Conservation (phyloP, 1,140 invertebrate genomes). For the Periplaneta americana region DNA sequence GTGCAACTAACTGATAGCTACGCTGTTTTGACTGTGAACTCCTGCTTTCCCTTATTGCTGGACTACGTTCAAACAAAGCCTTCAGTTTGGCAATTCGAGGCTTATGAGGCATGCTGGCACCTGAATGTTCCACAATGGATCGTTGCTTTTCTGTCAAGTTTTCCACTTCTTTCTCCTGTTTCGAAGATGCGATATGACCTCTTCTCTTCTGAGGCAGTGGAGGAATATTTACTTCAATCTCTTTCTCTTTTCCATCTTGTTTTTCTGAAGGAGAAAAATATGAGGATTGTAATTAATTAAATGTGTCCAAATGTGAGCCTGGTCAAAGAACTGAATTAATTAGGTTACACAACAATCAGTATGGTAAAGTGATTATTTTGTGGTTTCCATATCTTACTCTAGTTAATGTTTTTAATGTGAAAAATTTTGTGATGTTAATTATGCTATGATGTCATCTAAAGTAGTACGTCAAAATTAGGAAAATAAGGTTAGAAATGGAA, state of each 20-base stretch:
- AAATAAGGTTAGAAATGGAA: no score
- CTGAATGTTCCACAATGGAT: slow-evolving; percentile 15
- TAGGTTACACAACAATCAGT: no score
- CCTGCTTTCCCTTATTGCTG: slow-evolving; percentile 13
- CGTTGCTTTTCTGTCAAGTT: slow-evolving; percentile 30
- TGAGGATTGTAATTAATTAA: no score
- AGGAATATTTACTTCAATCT: slow-evolving; percentile 21
- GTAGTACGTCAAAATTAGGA: no score
- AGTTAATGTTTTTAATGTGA: no score
- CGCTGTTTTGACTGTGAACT: slow-evolving; percentile 17
- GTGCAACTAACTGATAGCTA: slow-evolving; percentile 13
- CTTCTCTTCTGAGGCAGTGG: slow-evolving; percentile 27
- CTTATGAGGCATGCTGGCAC: slow-evolving; percentile 29
- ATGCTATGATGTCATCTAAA: no score
- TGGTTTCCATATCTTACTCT: no score
- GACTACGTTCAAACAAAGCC: slow-evolving; percentile 40
- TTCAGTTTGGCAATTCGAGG: slow-evolving; percentile 42
- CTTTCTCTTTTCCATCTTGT: slow-evolving; percentile 29
- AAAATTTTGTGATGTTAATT: no score
- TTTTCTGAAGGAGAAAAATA: slow-evolving; percentile 27
- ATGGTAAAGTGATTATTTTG: no score
- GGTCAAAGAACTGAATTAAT: no score
- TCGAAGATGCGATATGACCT: slow-evolving; percentile 25
- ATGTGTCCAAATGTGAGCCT: no score
- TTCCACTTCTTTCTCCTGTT: slow-evolving; percentile 35